Evolutionary conservation across 2,797 vertebrate species (phyloP).

Genomic region (Mycteria americana): DNA sequence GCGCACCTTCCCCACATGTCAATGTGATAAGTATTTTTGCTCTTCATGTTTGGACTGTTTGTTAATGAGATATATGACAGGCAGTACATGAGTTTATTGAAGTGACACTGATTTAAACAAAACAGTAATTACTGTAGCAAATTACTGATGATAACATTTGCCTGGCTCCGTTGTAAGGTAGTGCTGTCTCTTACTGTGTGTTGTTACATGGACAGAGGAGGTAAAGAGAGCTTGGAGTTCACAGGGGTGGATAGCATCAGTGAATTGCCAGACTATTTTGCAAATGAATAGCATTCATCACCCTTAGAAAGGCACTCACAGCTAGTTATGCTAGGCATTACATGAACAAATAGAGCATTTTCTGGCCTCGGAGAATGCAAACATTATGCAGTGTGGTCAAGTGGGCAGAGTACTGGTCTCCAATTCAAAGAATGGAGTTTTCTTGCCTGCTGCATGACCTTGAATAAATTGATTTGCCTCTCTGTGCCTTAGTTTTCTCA

Average conservation of each 20-base stretch:
- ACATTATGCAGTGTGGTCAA: constrained; percentile 29
- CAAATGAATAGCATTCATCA: neutral
- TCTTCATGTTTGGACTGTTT: neutral
- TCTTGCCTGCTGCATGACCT: neutral
- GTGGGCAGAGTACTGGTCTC: neutral
- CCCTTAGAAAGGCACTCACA: neutral
- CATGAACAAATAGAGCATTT: constrained; percentile 21
- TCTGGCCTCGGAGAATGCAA: constrained; percentile 30
- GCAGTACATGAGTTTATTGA: neutral
- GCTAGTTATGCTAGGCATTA: neutral
- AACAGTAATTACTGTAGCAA: neutral
- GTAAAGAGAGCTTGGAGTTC: neutral
- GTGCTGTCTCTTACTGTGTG: neutral
- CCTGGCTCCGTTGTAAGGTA: neutral
- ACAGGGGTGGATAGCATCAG: neutral
- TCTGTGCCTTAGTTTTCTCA: neutral
- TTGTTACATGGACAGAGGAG: neutral
- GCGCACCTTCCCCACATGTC: neutral
- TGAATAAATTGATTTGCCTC: constrained; percentile 6
- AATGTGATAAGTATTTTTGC: neutral
- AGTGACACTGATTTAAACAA: neutral
- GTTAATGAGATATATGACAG: neutral
- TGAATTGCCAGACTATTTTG: neutral
- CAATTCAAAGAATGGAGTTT: neutral
- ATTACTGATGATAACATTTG: neutral